These are phyloP conservation scores for Vesta saturnalis DNA, from an alignment of 2,888 invertebrate species.

Conservation along the genomic window DNA sequence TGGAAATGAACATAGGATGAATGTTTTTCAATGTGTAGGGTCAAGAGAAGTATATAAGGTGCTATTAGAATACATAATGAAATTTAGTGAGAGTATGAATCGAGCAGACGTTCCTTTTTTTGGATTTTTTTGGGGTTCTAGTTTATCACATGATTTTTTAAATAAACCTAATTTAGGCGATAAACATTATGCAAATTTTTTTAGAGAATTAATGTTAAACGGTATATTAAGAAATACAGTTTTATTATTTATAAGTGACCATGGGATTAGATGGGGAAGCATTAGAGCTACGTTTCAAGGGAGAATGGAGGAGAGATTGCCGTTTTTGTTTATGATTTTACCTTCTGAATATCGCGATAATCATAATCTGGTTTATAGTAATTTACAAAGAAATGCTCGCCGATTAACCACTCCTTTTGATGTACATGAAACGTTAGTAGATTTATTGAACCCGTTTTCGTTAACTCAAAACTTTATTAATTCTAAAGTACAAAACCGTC, in stretches of 20 bases:
- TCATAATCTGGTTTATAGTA: conserved; percentile 70
- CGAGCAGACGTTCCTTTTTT: conserved; percentile 73
- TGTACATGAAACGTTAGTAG: conserved; percentile 79
- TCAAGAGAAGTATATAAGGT: conserved; percentile 75
- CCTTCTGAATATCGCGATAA: conserved; percentile 76
- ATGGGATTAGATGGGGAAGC: conserved; percentile 88
- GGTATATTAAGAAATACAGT: conserved; percentile 73
- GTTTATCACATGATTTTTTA: conserved; percentile 85
- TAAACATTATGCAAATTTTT: conserved; percentile 67
- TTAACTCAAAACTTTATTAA: conserved; percentile 60
- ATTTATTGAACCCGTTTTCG: conserved; percentile 69
- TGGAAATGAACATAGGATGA: conserved; percentile 72
- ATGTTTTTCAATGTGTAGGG: conserved; percentile 77
- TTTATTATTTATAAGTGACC: conserved; percentile 83
- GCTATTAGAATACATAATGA: conserved; percentile 75
- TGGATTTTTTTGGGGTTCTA: conserved; percentile 86
- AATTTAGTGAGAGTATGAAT: conserved; percentile 70
- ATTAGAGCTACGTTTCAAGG: conserved; percentile 88
- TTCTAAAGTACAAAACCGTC: conserved; percentile 53
- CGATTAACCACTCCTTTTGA: conserved; percentile 88
- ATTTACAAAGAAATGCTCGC: conserved; percentile 72
- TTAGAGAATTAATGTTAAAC: conserved; percentile 65
- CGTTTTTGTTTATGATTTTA: conserved; percentile 77
- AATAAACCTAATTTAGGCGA: conserved; percentile 83
- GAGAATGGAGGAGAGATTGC: conserved; percentile 86